Evolutionary conservation across 2,888 invertebrate genomes (phyloP).

Genomic region (Dryobota labecula): DNA sequence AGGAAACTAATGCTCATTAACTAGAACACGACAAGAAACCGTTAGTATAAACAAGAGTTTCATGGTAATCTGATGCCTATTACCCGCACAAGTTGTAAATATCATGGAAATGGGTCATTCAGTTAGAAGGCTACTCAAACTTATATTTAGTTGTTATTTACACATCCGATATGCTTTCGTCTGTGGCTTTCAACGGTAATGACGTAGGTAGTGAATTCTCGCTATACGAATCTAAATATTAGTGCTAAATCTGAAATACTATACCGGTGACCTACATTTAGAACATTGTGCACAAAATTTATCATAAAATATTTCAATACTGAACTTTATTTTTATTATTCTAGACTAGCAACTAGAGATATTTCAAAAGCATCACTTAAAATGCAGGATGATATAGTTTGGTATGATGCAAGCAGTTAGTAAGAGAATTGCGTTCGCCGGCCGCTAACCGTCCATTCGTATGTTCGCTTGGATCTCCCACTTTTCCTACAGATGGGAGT

Average conservation of each 20-base stretch:
- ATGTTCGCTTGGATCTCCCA: slow-evolving; percentile 65
- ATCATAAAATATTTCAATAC: slow-evolving; percentile 12
- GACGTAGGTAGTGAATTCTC: slow-evolving; percentile 23
- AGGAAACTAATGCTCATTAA: slow-evolving; percentile 36
- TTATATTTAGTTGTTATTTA: slow-evolving; percentile 34
- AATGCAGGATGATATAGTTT: slow-evolving; percentile 47
- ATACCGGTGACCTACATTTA: slow-evolving; percentile 27
- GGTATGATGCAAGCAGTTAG: slow-evolving; percentile 54
- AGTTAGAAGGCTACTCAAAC: slow-evolving; percentile 15
- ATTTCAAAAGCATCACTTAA: slow-evolving; percentile 40
- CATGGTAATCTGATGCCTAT: slow-evolving; percentile 54
- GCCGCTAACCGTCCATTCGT: slow-evolving; percentile 46
- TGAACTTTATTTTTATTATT: slow-evolving; percentile 45
- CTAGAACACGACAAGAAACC: slow-evolving; percentile 25
- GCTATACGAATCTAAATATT: slow-evolving; percentile 23
- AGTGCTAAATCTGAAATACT: slow-evolving; percentile 15
- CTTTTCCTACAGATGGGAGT: slow-evolving; percentile 71
- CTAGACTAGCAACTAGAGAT: slow-evolving; percentile 32
- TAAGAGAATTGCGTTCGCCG: slow-evolving; percentile 42
- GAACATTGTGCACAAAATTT: slow-evolving; percentile 13
- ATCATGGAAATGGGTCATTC: slow-evolving; percentile 38
- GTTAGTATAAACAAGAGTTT: slow-evolving; percentile 49
- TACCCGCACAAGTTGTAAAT: slow-evolving; percentile 44
- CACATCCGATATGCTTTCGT: slow-evolving; percentile 28
- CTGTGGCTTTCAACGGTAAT: slow-evolving; percentile 36